A percentile compares a stretch with the other conserved stretches of the same genome.
Conservation (phyloP, 2,888 invertebrate genomes). For the Tribolium freemani region DNA sequence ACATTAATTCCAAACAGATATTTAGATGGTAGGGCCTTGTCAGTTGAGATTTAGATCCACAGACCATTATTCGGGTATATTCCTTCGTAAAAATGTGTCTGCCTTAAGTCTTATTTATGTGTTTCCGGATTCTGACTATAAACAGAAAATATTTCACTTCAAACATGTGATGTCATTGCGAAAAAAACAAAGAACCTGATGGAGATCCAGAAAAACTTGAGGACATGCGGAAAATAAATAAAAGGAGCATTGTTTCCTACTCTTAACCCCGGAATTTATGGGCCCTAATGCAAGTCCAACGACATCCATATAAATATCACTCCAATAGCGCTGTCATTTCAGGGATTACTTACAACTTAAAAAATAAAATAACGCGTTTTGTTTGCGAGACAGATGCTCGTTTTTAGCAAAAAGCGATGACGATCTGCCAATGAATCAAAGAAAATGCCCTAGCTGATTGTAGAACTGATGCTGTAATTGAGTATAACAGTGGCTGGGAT, state of each 20-base stretch:
- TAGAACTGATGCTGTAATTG: slow-evolving; percentile 35
- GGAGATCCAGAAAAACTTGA: slow-evolving; percentile 19
- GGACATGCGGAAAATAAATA: slow-evolving; percentile 24
- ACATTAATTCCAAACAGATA: slow-evolving; percentile 11
- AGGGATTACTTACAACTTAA: not conserved
- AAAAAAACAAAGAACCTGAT: slow-evolving; percentile 28
- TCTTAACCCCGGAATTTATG: slow-evolving; percentile 30
- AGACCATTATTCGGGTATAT: slow-evolving; percentile 34
- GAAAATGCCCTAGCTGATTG: slow-evolving; percentile 27
- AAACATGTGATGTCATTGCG: slow-evolving; percentile 25
- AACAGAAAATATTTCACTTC: slow-evolving; percentile 27
- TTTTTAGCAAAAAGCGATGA: slow-evolving; percentile 1
- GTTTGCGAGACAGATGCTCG: not conserved
- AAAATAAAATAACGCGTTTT: not conserved
- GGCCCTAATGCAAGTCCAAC: slow-evolving; percentile 21
- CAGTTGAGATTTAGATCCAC: slow-evolving; percentile 16
- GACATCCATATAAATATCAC: slow-evolving; percentile 29
- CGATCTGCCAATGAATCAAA: slow-evolving; percentile 35
- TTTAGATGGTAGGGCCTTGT: slow-evolving; percentile 13
- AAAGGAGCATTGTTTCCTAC: slow-evolving; percentile 23
- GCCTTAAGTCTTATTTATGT: slow-evolving; percentile 37
- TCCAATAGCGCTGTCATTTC: not conserved
- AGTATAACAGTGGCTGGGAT: slow-evolving; percentile 39
- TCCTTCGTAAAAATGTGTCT: slow-evolving; percentile 32
- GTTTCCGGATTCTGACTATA: slow-evolving; percentile 31